These are phyloP conservation scores for Oriolus oriolus DNA, from an alignment of 2,113 vertebrate genomes.

Conservation along the genomic window DNA sequence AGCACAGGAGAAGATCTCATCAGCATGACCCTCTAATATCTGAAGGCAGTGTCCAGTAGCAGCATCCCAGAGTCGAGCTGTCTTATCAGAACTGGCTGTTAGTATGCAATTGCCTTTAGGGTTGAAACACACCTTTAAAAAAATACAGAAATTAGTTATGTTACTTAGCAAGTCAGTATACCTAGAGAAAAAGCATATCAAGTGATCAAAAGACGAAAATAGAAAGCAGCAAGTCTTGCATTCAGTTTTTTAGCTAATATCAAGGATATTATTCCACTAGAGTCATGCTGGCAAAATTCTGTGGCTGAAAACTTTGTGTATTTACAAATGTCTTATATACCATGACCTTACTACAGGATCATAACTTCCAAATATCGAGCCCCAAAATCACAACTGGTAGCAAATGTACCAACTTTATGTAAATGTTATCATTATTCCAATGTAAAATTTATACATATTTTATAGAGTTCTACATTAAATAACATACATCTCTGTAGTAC, in stretches of 20 bases:
- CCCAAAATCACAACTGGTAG: neutral
- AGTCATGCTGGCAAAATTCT: neutral
- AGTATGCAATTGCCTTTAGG: conserved; percentile 86
- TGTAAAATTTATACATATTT: neutral
- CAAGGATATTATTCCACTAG: neutral
- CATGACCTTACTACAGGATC: neutral
- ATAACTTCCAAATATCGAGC: neutral
- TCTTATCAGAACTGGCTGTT: conserved; percentile 90
- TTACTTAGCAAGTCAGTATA: neutral
- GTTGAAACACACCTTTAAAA: conserved; percentile 88
- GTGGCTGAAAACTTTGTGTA: neutral
- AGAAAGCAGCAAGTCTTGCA: neutral
- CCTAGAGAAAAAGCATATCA: neutral
- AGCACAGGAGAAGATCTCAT: conserved; percentile 92
- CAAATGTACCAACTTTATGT: neutral
- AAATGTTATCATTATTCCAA: neutral
- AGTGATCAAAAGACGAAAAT: neutral
- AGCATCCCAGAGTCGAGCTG: conserved; percentile 91
- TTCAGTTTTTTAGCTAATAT: neutral
- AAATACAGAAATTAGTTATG: neutral
- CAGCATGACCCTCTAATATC: conserved; percentile 85
- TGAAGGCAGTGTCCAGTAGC: conserved; percentile 85
- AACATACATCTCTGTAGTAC: neutral
- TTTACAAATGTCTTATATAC: neutral
- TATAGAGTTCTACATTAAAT: neutral